Evolutionary conservation across 1,140 invertebrate genomes (phyloP), one percentile per base, ranked within the genome.

Genomic region (Lordiphosa clarofinis): DNA sequence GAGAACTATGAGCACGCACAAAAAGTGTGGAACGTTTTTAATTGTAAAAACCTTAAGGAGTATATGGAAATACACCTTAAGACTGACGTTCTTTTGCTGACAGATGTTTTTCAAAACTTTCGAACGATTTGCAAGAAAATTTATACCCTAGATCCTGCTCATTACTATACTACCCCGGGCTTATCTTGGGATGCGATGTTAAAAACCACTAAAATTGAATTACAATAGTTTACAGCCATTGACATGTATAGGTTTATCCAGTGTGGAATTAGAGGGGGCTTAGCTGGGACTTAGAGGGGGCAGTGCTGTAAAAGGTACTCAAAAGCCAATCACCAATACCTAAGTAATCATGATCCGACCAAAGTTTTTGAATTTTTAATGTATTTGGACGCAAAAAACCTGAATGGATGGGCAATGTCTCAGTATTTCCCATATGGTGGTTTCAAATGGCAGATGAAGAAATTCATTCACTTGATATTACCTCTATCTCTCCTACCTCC

Each of bases 161-260:
- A n/a, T n/a, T n/a, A n/a, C n/a, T n/a, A n/a, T n/a, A n/a, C n/a
- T n/a, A n/a, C n/a, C n/a, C n/a, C n/a, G n/a, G n/a, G n/a, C n/a
- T n/a, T n/a, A n/a, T n/a, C n/a, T n/a, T n/a, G n/a, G n/a, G n/a
- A n/a, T n/a, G n/a, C n/a, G n/a, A n/a, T n/a, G n/a, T n/a, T n/a
- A n/a, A n/a, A n/a, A n/a, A n/a, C n/a, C n/a, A n/a, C n/a, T n/a
- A n/a, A 79, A 38, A 57, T 90, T 28, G 43, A 89, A 72, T 56
- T 92, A 44, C 89, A 92, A 60, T 52, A 91, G 8, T 48, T 92
- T 6, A 89, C 72, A 13, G 89, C 91, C 56, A 69, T 87, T 54
- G 86, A 90, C 37, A 90, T 87, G 73, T 44, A 88, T 15, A 52
- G 87, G n/a, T 90, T 91, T 53, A 67, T 91, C 39, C 84, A 90